Evolutionary conservation across 2,888 invertebrate species (phyloP), one percentile per base, ranked within the genome.

Genomic region (Branchellion lobata): DNA sequence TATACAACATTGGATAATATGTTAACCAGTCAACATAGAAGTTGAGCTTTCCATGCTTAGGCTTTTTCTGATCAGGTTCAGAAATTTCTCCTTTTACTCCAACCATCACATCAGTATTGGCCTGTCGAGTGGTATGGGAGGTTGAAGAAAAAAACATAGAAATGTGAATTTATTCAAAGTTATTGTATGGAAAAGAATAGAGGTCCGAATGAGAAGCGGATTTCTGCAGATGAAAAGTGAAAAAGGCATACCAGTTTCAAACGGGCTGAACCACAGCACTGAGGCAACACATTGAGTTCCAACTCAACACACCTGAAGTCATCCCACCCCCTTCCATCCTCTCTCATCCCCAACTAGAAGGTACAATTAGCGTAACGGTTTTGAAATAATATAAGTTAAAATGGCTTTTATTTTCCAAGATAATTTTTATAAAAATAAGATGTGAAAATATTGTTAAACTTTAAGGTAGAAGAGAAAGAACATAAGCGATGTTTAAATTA

Each of bases 11-110:
- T n/a, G n/a, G n/a, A n/a, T n/a, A n/a, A n/a, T n/a, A n/a, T n/a
- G n/a, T 87, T 88, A 89, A 95, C 95, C 96, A 96, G 87, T 98
- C 97, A 29, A 97, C 94, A 88, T 95, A 96, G 88, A 98, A 97
- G 86, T 96, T 94, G 51, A 99, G 89, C 89, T 93, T 93, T 40
- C 97, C 97, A 85, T 92, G 91, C 76, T 91, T 89, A 0, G 94
- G 94, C 82, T 90, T 91, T 40, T 92, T 91, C 2, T 91, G 90
- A 81, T 89, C 90, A 1, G 96, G 95, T 74, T 90, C 89, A 86
- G 94, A 95, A 21, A 89, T 83, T 79, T 89, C 89, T 72, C 87
- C 87, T 82, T 89, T 89, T 1, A 96, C 92, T 57, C 94, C 94
- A 14, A 95, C 96, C 53, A 98, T 89, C 73, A 98, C 91, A 87